A percentile compares a stretch with the other conserved stretches of the same genome.
Conservation (phyloP, 2,888 invertebrate species). For the Parasteatoda lunata region DNA sequence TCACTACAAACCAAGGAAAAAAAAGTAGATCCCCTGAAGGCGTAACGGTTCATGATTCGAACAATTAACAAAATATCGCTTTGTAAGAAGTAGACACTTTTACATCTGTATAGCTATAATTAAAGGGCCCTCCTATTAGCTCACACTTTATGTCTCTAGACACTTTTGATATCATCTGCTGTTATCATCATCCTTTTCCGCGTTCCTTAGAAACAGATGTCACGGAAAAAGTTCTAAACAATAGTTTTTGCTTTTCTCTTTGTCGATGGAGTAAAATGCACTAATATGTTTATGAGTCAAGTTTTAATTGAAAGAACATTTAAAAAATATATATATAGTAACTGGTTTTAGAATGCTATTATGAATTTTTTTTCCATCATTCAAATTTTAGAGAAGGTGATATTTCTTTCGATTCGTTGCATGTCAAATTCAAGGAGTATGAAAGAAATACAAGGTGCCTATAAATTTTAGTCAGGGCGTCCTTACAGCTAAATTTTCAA, state of each 20-base stretch:
- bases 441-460: too few relatives aligned
- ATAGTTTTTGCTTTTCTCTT: neutral
- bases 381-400: too few relatives aligned
- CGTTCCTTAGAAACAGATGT: constrained; percentile 17
- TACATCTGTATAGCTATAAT: neutral
- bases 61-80: neutral
- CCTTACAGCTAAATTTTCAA: too few relatives aligned
- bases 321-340: too few relatives aligned
- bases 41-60: constrained; percentile 27
- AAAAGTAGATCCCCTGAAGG: constrained; percentile 13
- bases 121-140: neutral
- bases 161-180: neutral
- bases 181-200: constrained; percentile 5
- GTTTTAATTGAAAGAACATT: too few relatives aligned
- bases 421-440: too few relatives aligned
- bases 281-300: neutral
- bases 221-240: neutral
- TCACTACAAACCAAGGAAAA: constrained; percentile 11
- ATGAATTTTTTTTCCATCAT: too few relatives aligned
- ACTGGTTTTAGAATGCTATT: too few relatives aligned
- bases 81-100: neutral
- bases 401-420: too few relatives aligned
- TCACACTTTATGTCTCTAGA: neutral
- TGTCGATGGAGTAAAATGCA: neutral
- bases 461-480: too few relatives aligned